Evolutionary conservation across 2,113 vertebrate genomes (phyloP).

Genomic region (Lepus europaeus): DNA sequence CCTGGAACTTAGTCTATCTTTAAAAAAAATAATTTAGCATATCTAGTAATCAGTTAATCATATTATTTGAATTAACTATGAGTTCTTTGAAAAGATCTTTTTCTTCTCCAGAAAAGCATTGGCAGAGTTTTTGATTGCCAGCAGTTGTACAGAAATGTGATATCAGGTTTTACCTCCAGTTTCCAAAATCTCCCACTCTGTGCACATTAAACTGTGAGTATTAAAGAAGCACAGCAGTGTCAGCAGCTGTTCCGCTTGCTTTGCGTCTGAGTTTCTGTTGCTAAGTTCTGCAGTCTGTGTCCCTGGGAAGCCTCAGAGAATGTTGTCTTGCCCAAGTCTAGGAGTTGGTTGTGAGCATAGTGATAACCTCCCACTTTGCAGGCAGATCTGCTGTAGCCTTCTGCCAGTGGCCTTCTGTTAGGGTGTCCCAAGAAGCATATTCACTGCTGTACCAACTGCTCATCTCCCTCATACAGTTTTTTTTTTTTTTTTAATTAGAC

Average conservation of each 20-base stretch:
- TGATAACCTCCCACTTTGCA: not conserved
- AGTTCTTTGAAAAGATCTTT: not conserved
- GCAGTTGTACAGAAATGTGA: not conserved
- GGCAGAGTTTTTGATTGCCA: not conserved
- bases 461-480: too few relatives aligned
- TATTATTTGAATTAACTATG: not conserved
- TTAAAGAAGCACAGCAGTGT: not conserved
- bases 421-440: not conserved
- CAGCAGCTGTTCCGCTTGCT: not conserved
- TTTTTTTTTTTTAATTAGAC: too few relatives aligned
- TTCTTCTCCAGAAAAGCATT: not conserved
- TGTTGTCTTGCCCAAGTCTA: not conserved
- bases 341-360: accelerated
- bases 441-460: too few relatives aligned
- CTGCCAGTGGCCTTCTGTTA: not conserved
- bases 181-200: not conserved
- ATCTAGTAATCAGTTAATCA: not conserved
- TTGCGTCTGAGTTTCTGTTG: not conserved
- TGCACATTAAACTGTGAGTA: not conserved
- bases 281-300: not conserved
- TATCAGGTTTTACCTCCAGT: not conserved
- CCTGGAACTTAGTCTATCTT: constrained; percentile 23
- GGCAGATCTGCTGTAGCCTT: not conserved
- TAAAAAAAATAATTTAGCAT: not conserved
- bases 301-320: not conserved